These are phyloP conservation scores for Trichonephila inaurata DNA, from an alignment of 1,140 invertebrate genomes.

Conservation along the genomic window DNA sequence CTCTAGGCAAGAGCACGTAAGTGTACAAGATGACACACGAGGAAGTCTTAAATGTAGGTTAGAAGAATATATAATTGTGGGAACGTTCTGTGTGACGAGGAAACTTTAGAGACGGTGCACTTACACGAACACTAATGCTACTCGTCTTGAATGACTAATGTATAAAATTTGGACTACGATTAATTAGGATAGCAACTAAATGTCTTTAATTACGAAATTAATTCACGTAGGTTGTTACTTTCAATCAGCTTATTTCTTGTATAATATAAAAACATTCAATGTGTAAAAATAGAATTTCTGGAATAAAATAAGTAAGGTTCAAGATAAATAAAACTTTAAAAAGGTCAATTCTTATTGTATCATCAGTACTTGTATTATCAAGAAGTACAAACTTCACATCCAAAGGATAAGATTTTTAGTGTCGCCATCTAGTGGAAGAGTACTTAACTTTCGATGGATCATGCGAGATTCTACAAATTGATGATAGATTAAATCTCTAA, in stretches of 20 bases:
- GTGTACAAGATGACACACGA: conserved; percentile 11
- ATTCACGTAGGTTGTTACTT: not conserved
- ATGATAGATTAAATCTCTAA: too few relatives aligned
- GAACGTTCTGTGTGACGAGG: conserved; percentile 63
- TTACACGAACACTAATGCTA: not conserved
- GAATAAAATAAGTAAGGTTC: not conserved
- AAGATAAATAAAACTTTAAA: too few relatives aligned
- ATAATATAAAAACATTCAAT: not conserved
- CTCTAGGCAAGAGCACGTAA: not conserved
- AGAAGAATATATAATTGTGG: conserved; percentile 71
- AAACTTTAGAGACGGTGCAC: not conserved
- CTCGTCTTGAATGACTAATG: not conserved
- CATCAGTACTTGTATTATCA: too few relatives aligned
- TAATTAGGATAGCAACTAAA: not conserved
- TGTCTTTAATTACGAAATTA: not conserved
- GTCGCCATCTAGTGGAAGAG: not conserved
- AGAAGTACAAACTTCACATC: too few relatives aligned
- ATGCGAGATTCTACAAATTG: too few relatives aligned
- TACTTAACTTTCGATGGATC: not conserved
- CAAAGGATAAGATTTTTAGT: not conserved
- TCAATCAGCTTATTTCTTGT: not conserved
- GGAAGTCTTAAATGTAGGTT: conserved; percentile 61
- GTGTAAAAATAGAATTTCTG: not conserved
- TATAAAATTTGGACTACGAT: not conserved
- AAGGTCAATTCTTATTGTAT: too few relatives aligned